phyloP scores from a whole-genome alignment of 2,888 invertebrate species.

The Autographa pulchrina region DNA sequence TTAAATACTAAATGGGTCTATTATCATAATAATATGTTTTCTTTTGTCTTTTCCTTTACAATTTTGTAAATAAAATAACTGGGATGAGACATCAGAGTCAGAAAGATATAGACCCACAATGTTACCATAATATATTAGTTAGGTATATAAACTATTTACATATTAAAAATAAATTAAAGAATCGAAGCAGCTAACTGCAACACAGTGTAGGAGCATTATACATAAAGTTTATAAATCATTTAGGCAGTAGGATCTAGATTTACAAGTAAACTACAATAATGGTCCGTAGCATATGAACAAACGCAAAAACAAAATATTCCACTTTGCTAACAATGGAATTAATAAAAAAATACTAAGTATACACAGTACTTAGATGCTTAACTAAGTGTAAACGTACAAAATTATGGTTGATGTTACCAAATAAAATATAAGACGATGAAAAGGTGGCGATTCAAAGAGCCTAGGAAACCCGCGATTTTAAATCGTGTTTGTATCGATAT shows the following conservation, averaged over 20 bases:
- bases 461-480: no score
- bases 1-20: not conserved
- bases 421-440: not conserved
- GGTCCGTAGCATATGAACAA: slow-evolving; percentile 42
- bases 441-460: no score
- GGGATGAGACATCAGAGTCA: not conserved
- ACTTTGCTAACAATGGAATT: slow-evolving; percentile 32
- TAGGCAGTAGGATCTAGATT: slow-evolving; percentile 5
- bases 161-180: slow-evolving; percentile 1
- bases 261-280: slow-evolving; percentile 42
- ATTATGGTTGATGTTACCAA: not conserved
- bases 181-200: not conserved
- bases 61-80: not conserved
- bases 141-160: slow-evolving; percentile 10
- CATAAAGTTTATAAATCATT: not conserved
- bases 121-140: slow-evolving; percentile 3
- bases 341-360: slow-evolving; percentile 48
- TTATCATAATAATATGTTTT: not conserved
- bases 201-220: slow-evolving; percentile 4
- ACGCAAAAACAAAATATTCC: slow-evolving; percentile 31
- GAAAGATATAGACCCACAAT: not conserved
- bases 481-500: no score
- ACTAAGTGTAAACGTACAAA: slow-evolving; percentile 1
- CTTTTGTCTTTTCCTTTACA: not conserved
- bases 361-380: slow-evolving; percentile 9